Conservation (phyloP, 2,797 vertebrate species). For the Pogoniulus pusillus region DNA sequence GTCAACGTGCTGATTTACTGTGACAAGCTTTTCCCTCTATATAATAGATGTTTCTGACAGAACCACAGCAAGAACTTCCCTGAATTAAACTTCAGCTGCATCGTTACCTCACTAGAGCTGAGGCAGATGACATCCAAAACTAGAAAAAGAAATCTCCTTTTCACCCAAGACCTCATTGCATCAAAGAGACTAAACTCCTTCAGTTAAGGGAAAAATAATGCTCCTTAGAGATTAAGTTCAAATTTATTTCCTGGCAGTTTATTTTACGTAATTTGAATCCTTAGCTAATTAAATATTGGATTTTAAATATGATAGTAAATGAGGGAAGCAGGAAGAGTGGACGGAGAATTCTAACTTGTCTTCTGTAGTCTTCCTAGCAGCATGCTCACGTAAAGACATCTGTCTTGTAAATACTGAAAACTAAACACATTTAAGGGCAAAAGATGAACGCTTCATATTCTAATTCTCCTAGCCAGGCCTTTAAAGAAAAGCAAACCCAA, state of each 20-base stretch:
- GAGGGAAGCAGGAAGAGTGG: neutral
- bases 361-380: neutral
- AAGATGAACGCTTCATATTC: neutral
- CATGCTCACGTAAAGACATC: neutral
- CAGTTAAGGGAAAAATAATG: neutral
- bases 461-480: neutral
- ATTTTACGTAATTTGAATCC: neutral
- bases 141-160: conserved; percentile 37
- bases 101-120: conserved; percentile 8
- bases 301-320: neutral
- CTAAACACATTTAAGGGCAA: neutral
- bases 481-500: neutral
- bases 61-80: conserved; percentile 28
- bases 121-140: conserved; percentile 21
- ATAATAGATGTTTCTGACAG: conserved; percentile 17
- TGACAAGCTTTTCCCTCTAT: conserved; percentile 1
- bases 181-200: neutral
- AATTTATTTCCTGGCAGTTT: neutral
- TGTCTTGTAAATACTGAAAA: neutral
- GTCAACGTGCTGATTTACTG: neutral
- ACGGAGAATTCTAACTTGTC: neutral
- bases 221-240: neutral
- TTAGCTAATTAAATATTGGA: neutral
- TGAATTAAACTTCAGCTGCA: conserved; percentile 22
- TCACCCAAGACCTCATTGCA: neutral